phyloP scores from a whole-genome alignment of 1,140 invertebrate species.

The Heliothis virescens region DNA sequence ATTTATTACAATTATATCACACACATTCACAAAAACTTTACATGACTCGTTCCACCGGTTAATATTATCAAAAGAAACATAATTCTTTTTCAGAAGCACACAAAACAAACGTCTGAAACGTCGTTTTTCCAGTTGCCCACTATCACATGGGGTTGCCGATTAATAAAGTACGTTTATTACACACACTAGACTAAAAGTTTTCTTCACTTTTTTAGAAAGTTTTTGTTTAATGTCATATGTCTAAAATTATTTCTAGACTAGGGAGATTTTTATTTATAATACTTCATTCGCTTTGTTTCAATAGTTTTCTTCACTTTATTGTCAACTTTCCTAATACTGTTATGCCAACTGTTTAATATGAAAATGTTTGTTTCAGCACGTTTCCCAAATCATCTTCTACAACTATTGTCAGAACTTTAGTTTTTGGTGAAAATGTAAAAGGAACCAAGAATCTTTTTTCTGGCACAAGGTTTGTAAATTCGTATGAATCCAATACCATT shows the following conservation, averaged over 20 bases:
- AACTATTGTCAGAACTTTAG: slow-evolving; percentile 83
- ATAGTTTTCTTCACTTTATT: slow-evolving; percentile 63
- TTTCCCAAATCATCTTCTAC: slow-evolving; percentile 87
- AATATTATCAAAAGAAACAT: slow-evolving; percentile 20
- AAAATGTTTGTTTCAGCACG: slow-evolving; percentile 86
- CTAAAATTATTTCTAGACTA: slow-evolving; percentile 32
- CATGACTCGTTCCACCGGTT: not conserved
- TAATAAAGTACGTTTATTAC: slow-evolving; percentile 19
- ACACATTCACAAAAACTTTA: slow-evolving; percentile 34
- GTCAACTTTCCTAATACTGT: slow-evolving; percentile 57
- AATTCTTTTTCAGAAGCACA: not conserved
- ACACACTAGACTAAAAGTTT: slow-evolving; percentile 13
- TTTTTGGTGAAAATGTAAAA: slow-evolving; percentile 82
- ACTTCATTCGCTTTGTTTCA: slow-evolving; percentile 46
- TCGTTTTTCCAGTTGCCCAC: slow-evolving; percentile 54
- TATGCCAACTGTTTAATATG: slow-evolving; percentile 70
- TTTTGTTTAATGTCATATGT: not conserved
- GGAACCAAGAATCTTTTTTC: slow-evolving; percentile 87
- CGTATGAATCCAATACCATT: slow-evolving; percentile 89
- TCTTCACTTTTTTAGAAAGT: slow-evolving; percentile 30
- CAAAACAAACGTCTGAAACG: slow-evolving; percentile 2
- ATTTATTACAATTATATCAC: slow-evolving; percentile 16
- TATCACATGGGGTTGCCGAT: slow-evolving; percentile 27
- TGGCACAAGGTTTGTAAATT: slow-evolving; percentile 87
- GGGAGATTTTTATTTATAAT: slow-evolving; percentile 30